phyloP scores from a whole-genome alignment of 2,113 vertebrate genomes.

The Eolophus roseicapilla region DNA sequence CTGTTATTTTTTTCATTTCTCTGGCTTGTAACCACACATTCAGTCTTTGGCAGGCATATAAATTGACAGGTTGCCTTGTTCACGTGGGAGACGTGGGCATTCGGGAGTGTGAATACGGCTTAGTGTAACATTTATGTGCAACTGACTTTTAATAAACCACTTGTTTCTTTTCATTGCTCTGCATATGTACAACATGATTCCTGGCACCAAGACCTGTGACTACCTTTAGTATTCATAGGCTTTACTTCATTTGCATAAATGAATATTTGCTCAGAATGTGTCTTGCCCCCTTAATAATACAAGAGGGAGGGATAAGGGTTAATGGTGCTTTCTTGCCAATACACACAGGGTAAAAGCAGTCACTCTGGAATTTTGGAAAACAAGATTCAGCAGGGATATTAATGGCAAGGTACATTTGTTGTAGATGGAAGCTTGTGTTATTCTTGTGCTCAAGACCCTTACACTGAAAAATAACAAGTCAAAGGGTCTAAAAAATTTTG shows the following conservation, averaged over 20 bases:
- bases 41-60: not conserved
- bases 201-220: not conserved
- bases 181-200: not conserved
- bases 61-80: not conserved
- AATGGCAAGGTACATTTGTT: not conserved
- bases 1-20: not conserved
- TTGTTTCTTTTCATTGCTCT: slow-evolving; percentile 7
- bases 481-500: not conserved
- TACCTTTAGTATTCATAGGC: not conserved
- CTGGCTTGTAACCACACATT: not conserved
- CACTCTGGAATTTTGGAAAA: not conserved
- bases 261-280: not conserved
- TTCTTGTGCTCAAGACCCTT: not conserved
- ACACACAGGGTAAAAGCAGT: not conserved
- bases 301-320: not conserved
- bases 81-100: not conserved
- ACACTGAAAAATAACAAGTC: not conserved
- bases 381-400: not conserved
- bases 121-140: not conserved
- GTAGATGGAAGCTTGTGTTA: not conserved
- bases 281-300: not conserved
- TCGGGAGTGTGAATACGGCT: not conserved
- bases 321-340: not conserved
- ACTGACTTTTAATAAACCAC: slow-evolving; percentile 2
- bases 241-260: slow-evolving; percentile 20